These are phyloP conservation scores for Matsumyia berberina DNA, from an alignment of 2,888 invertebrate species.

Conservation along the genomic window DNA sequence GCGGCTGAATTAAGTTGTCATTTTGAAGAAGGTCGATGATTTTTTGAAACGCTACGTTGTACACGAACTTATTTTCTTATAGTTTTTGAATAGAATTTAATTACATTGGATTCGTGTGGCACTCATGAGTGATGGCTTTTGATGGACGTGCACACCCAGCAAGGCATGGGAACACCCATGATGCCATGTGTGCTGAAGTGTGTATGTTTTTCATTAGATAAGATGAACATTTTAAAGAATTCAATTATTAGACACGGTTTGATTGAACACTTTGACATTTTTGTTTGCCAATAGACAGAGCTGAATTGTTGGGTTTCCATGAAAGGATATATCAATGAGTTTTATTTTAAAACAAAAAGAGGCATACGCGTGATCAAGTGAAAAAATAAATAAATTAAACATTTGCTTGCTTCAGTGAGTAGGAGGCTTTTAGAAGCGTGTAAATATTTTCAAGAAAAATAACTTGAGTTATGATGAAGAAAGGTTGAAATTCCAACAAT, in stretches of 20 bases:
- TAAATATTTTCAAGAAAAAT: too few species aligned
- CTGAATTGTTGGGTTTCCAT: background rate
- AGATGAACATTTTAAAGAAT: constrained; percentile 29
- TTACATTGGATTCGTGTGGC: background rate
- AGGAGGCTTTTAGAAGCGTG: too few species aligned
- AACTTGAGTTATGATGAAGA: too few species aligned
- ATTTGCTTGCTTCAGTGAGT: too few species aligned
- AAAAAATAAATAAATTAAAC: background rate
- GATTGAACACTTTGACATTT: constrained; percentile 21
- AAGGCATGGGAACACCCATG: background rate
- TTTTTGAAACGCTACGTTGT: background rate
- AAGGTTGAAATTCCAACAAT: too few species aligned
- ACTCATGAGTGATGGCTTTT: background rate
- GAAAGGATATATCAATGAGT: constrained; percentile 14
- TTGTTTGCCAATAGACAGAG: background rate
- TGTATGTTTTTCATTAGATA: constrained; percentile 9
- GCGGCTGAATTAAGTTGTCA: background rate
- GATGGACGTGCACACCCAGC: background rate
- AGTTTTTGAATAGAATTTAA: constrained; percentile 6
- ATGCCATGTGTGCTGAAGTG: constrained; percentile 16
- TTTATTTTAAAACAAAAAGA: constrained; percentile 1
- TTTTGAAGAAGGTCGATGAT: constrained; percentile 12
- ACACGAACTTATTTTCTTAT: background rate
- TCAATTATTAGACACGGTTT: constrained; percentile 8
- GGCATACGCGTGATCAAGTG: background rate